Evolutionary conservation across 2,797 vertebrate genomes (phyloP), one percentile per base, ranked within the genome.

Genomic region (Linurgus olivaceus): DNA sequence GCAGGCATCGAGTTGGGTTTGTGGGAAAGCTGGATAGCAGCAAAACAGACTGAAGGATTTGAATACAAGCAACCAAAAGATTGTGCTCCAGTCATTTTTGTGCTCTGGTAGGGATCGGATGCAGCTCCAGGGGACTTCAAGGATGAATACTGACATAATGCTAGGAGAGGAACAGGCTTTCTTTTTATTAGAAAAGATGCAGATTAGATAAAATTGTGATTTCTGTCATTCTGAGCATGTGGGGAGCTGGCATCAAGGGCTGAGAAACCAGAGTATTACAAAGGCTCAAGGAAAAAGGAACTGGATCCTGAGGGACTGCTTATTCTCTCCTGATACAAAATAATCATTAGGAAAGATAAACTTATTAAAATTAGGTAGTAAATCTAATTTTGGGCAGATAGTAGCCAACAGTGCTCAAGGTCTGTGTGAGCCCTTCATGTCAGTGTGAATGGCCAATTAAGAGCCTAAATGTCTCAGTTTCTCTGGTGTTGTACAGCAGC

Each of bases 401-500:
- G 11, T 51, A 81, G 62, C 31, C 8, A 28, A 2, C 44, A 38
- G 1, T 48, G 47, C 35, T 80, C 8, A 13, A 61, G 28, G 23
- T 24, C 57, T 26, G n/a, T 55, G 31, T 33, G 13, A 33, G 31
- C 31, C 52, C 6, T 62, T 72, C 16, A 29, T 21, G 11, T 45
- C 7, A 44, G 37, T 23, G n/a, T 38, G 48, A 94, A 42, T 1
- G 5, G 44, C 29, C 38, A 57, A 51, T 63, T 6, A 37, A 40
- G 48, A 51, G 14, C 19, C 13, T 24, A 21, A 50, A 29, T 14
- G 8, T 44, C 13, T 62, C 25, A 0, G 6, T 35, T 52, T 74
- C 45, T 79, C 48, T 61, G 18, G 40, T 0, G 1, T 3, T 16
- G 7, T 21, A 0, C 2, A 16, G 28, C 8, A 29, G 52, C 37